Base-by-base conservation (phyloP, 2,797 vertebrate genomes). In the Leptodactylus fallax region DNA sequence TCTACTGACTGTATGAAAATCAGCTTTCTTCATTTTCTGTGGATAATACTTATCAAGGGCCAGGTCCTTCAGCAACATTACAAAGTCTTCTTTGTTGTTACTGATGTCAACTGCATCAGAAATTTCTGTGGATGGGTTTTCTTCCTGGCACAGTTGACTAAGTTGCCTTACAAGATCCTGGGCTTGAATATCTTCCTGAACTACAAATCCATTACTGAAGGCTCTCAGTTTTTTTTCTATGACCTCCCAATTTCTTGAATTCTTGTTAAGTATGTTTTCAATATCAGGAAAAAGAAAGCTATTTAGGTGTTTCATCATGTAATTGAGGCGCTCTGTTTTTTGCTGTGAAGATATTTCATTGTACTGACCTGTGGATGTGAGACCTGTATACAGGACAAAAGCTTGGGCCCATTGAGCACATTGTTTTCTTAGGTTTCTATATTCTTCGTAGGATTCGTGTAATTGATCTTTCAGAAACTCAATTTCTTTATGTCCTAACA, bases 1-100 rank as follows among this genome's bases (percentile, higher is more conserved):
- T 25, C 90, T 90, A n/a, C 79, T 25, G 71, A 95, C 90, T 11
- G 86, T 17, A 3, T 86, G 90, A 82, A 95, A 92, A 53, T 93
- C 55, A 87, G 78, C 72, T 7, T 49, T 91, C 8, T 80, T 89
- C 92, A 94, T 92, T 63, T 60, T 92, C 49, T 84, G 90, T 0
- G 92, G 92, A 8, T 94, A 95, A 74, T 79, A 74, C 9, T 74
- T 27, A 51, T 92, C 36, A 0, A 81, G 56, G 25, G 60, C 36
- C 19, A 81, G 79, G n/a, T 45, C 23, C 11, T n/a, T 13, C 19
- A 81, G 19, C 10, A 81, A n/a, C 7, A 13, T 6, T 9, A 49
- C 12, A 49, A 81, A 47, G 19, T 63, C 17, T 23, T 36, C 60
- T 0, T 12, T 36, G 8, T 8, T 60, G 25, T 58, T 71, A 8